Percentiles rank a stretch among this genome's conserved stretches.
These are phyloP conservation scores for Phenganax marumi DNA, from an alignment of 92 coral and sea anemone genomes.

Conservation along the genomic window DNA sequence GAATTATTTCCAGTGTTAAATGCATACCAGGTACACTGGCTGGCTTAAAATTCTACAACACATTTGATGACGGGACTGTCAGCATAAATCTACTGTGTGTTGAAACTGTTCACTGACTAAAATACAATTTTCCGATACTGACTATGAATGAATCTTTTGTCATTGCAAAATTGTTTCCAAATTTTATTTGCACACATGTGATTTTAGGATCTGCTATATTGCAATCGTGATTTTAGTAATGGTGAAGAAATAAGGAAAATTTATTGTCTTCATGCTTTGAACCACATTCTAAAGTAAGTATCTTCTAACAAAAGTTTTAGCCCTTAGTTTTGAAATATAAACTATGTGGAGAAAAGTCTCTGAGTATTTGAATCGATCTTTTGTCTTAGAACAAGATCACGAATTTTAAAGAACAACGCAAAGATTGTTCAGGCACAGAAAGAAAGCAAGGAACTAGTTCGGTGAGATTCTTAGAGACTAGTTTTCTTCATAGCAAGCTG, in stretches of 20 bases:
- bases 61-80: no score
- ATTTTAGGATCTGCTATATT: conserved; percentile 77
- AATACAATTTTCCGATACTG: background rate
- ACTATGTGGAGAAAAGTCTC: no score
- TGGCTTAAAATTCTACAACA: no score
- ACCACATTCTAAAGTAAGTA: conserved; percentile 86
- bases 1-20: conserved; percentile 64
- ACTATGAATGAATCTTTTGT: no score
- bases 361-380: background rate
- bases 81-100: background rate
- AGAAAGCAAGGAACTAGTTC: conserved; percentile 60
- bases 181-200: background rate
- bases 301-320: background rate
- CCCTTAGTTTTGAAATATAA: background rate
- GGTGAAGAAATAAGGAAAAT: conserved; percentile 79
- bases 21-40: conserved; percentile 64
- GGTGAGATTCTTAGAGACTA: background rate
- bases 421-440: conserved; percentile 87
- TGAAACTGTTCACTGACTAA: background rate
- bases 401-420: conserved; percentile 76
- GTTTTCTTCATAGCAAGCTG: background rate
- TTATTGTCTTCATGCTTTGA: conserved; percentile 85
- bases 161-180: no score
- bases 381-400: conserved; percentile 72
- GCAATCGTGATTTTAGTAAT: conserved; percentile 77